phyloP scores from a whole-genome alignment of 2,113 vertebrate genomes.

The Choloepus hoffmanni region DNA sequence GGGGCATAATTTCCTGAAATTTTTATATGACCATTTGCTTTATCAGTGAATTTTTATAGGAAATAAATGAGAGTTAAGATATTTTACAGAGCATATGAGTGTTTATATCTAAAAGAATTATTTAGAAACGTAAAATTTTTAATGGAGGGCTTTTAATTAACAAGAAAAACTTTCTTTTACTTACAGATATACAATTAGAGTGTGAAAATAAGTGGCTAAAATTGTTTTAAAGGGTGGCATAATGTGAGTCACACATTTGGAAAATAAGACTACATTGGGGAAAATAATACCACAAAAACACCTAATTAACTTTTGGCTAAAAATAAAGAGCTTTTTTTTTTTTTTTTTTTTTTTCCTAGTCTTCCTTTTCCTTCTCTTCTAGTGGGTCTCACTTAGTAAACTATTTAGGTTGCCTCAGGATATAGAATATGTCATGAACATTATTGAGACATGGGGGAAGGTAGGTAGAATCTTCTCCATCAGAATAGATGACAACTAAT shows the following conservation, averaged over 20 bases:
- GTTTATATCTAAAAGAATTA: slow-evolving; percentile 49
- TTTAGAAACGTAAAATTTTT: slow-evolving; percentile 62
- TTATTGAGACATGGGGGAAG: slow-evolving; percentile 80
- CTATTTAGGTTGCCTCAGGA: slow-evolving; percentile 81
- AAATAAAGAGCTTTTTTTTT: slow-evolving; percentile 53
- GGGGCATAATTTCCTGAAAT: neutral
- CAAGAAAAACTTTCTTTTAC: neutral
- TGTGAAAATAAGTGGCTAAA: slow-evolving; percentile 26
- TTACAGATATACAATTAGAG: neutral
- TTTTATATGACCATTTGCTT: slow-evolving; percentile 25
- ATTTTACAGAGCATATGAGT: neutral
- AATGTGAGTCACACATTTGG: neutral
- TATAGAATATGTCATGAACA: slow-evolving; percentile 81
- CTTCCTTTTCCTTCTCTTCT: slow-evolving; percentile 52
- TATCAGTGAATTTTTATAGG: slow-evolving; percentile 13
- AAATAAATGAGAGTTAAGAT: slow-evolving; percentile 46
- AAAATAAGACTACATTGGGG: slow-evolving; percentile 19
- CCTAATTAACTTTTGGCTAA: slow-evolving; percentile 71
- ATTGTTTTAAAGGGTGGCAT: neutral
- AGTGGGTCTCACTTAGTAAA: slow-evolving; percentile 76
- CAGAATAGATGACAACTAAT: slow-evolving; percentile 85
- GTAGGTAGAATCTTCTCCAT: slow-evolving; percentile 73
- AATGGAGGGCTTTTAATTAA: slow-evolving; percentile 55
- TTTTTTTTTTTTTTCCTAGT: neutral
- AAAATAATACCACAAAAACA: slow-evolving; percentile 59